Evolutionary conservation across 2,113 vertebrate species (phyloP), one percentile per base, ranked within the genome.

Genomic region (Lepidothrix coronata): DNA sequence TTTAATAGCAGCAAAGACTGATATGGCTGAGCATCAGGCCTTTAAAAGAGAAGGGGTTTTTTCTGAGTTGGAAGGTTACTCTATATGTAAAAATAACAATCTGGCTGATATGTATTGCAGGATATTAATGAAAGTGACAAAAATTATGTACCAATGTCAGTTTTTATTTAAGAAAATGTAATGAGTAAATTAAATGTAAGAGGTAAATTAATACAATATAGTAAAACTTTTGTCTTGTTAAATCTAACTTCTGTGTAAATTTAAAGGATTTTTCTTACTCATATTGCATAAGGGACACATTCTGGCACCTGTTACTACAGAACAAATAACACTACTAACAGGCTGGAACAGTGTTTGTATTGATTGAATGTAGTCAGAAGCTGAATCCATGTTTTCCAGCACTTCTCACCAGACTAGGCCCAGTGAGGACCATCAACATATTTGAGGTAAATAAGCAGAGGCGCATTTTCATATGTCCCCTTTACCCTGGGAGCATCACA

Each of bases 91-190:
- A 85, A 89, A n/a, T 66, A 92, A 23, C 8, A 65, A 79, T 30
- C 39, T 68, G 67, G 16, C 52, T 89, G 41, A 44, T 93, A 25
- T 0, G 1, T 79, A 46, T 75, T 79, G 33, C 15, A 52, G 27
- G 49, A n/a, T 89, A 67, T 54, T 92, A 67, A 94, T 91, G 33
- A 43, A 88, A 95, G 28, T 78, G 48, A 73, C 35, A 77, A 87
- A 88, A 93, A 71, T 18, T 52, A 59, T 21, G 23, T 94, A 49
- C 62, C n/a, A 27, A 7, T 63, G n/a, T 37, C 33, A 51, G 12
- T 15, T 91, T 95, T 95, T 82, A 71, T 73, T 95, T 80, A 86
- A 88, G 37, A 72, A 89, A 78, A 76, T 35, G 7, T 79, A 59
- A 75, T 35, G n/a, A 16, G 20, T 67, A 91, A 73, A 27, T 49